Evolutionary conservation across 2,888 invertebrate genomes (phyloP).

Genomic region (Pemphredon lugubris): DNA sequence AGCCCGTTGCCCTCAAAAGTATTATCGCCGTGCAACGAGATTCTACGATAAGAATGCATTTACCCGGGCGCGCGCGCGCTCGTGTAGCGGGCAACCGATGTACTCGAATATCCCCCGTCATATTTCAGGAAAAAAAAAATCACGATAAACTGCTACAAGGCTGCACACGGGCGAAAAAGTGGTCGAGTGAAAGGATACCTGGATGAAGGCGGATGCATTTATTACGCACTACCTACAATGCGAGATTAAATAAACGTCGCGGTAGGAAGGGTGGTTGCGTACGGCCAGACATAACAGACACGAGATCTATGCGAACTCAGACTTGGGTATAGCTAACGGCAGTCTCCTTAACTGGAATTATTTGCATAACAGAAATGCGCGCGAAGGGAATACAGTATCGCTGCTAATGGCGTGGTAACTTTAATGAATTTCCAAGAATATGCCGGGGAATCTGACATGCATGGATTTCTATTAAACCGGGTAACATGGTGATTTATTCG

Average conservation of each 20-base stretch:
- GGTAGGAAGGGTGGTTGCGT: not conserved
- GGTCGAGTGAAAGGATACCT: conserved; percentile 27
- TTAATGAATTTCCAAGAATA: no score
- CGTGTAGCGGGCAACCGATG: not conserved
- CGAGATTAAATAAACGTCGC: conserved; percentile 10
- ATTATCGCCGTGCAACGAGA: conserved; percentile 1
- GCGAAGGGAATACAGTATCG: no score
- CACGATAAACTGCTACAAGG: conserved; percentile 25
- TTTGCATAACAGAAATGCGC: not conserved
- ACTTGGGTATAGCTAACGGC: conserved; percentile 8
- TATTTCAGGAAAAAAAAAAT: conserved; percentile 32
- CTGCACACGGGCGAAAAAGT: conserved; percentile 11
- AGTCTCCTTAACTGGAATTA: not conserved
- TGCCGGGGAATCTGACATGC: no score
- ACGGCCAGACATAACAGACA: conserved; percentile 2
- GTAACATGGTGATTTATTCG: no score
- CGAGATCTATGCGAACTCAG: not conserved
- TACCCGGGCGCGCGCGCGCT: not conserved
- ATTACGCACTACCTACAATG: not conserved
- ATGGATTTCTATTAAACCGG: no score
- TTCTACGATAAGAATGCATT: conserved; percentile 11
- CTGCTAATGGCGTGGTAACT: not conserved
- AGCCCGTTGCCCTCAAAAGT: not conserved
- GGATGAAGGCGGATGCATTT: not conserved
- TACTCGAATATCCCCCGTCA: conserved; percentile 7